Evolutionary conservation across 1,140 invertebrate species (phyloP), one percentile per base, ranked within the genome.

Genomic region (Diachasma alloeum): DNA sequence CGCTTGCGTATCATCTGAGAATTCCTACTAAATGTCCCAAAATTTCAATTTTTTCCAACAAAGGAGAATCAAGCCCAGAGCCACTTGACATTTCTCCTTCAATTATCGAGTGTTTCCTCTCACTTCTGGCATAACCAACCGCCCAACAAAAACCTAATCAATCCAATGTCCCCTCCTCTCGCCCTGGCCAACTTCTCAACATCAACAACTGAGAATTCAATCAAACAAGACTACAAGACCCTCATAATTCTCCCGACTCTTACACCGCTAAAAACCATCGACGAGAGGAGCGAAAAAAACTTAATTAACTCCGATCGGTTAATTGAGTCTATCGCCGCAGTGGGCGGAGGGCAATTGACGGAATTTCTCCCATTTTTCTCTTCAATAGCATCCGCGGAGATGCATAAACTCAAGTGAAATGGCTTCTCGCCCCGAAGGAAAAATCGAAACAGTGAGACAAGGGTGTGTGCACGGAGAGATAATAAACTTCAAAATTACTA

Each of bases 241-340:
- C 39, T 42, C 39, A 42, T 42, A 42, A 42, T 42, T 42, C 39
- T 42, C 13, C 39, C 3, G 39, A 31, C 31, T 42, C 39, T 42
- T 42, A 10, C 39, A 42, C 1, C 13, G 0, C 39, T 42, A 9
- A 42, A 42, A 42, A 56, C 6, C 44, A 72, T 42, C 39, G 9
- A 42, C 31, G 10, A 19, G 48, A 19, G 48, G n/a, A 56, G n/a
- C 2, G n/a, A 56, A 53, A 69, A 69, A 53, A 53, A 83, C 86
- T 87, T 82, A 85, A 87, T 88, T 87, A 87, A 78, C 80, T 85
- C 83, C 83, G 75, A 86, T 86, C 84, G 82, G 82, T 83, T 88
- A 88, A 88, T 87, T 86, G 81, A 83, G 81, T 86, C 86, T 87
- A 87, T 85, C 82, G 81, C 63, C 70, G 46, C 37, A 63, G 75